phyloP scores from a whole-genome alignment of 2,888 invertebrate genomes.

The Leptarthrus brevirostris region DNA sequence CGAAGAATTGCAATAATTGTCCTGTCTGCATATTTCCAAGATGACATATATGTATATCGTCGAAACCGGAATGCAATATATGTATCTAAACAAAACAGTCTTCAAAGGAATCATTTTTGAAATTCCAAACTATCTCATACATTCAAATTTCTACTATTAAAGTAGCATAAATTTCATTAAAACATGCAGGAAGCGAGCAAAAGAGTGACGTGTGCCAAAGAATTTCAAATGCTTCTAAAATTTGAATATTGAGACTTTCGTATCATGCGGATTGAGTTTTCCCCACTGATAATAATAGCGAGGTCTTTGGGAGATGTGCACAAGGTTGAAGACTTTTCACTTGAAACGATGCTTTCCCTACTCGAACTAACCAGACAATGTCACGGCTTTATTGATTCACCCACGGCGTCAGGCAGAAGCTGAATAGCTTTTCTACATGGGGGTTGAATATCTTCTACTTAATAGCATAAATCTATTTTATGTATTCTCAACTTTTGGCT shows the following conservation, averaged over 20 bases:
- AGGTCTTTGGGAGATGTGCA: not conserved
- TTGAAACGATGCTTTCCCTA: not conserved
- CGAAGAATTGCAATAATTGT: no score
- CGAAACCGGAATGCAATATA: no score
- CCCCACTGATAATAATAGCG: not conserved
- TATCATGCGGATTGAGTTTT: not conserved
- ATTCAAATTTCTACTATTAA: no score
- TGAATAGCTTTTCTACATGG: not conserved
- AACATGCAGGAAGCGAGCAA: not conserved
- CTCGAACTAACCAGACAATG: not conserved
- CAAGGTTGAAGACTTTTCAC: not conserved
- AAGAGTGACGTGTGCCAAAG: not conserved
- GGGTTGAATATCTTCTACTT: not conserved
- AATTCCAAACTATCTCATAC: no score
- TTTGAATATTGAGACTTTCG: not conserved
- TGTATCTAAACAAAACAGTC: no score
- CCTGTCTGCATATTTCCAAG: no score
- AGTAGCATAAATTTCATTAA: no score
- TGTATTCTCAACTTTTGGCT: no score
- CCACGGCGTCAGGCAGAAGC: not conserved
- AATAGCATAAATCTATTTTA: not conserved
- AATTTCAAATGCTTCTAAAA: not conserved
- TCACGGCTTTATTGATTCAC: slow-evolving; percentile 17
- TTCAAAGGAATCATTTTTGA: no score
- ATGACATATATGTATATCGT: no score